A percentile compares a stretch with the other conserved stretches of the same genome.
Evolutionary conservation across 2,888 invertebrate genomes (phyloP).

Genomic region (Cacoxenus indagator): DNA sequence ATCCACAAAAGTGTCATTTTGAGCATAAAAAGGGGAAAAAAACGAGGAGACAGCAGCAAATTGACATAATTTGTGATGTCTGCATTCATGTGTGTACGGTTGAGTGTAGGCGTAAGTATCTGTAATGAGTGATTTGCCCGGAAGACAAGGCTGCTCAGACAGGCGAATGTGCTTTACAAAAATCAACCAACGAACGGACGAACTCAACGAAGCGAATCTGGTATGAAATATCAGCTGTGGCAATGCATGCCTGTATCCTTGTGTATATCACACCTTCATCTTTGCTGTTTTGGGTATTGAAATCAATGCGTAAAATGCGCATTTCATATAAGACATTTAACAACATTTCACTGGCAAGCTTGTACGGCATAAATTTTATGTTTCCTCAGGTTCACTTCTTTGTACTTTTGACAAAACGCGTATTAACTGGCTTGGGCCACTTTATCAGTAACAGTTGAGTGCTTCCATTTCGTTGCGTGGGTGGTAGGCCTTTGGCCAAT

Average conservation of each 20-base stretch:
- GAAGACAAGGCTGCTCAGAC: slow-evolving; percentile 38
- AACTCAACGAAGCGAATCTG: background rate
- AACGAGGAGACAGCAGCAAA: slow-evolving; percentile 44
- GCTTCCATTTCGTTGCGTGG: background rate
- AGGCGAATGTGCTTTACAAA: slow-evolving; percentile 18
- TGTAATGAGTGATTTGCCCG: slow-evolving; percentile 62
- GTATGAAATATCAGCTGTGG: background rate
- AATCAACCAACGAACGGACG: slow-evolving; percentile 4
- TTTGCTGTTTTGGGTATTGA: slow-evolving; percentile 12
- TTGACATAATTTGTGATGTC: slow-evolving; percentile 61
- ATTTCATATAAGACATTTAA: slow-evolving; percentile 35
- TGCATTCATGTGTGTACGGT: slow-evolving; percentile 23
- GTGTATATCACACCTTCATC: background rate
- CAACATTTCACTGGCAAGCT: slow-evolving; percentile 17
- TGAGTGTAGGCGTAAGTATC: slow-evolving; percentile 52
- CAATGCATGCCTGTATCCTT: background rate
- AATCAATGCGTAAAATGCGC: slow-evolving; percentile 37
- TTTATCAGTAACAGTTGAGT: slow-evolving; percentile 40
- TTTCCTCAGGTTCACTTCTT: background rate
- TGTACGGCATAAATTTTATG: slow-evolving; percentile 13
- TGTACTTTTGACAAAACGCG: slow-evolving; percentile 15
- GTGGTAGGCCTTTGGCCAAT: too few species aligned
- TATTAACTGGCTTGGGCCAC: background rate
- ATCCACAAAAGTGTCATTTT: slow-evolving; percentile 27
- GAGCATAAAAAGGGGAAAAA: slow-evolving; percentile 28